These are phyloP conservation scores for Artibeus lituratus DNA, from an alignment of 2,797 vertebrate species.

Conservation along the genomic window DNA sequence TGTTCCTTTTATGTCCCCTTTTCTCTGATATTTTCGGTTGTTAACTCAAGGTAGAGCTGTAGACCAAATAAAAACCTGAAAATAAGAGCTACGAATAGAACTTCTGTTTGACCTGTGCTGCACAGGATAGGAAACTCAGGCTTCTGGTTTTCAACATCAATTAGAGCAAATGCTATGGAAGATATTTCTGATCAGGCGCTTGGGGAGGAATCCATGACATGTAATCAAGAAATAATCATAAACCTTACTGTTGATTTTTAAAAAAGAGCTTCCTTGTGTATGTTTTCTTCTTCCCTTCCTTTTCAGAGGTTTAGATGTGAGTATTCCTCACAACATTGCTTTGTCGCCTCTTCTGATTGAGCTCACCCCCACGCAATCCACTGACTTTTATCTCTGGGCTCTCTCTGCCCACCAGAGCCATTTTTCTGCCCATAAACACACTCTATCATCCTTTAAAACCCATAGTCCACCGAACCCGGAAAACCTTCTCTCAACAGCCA, in stretches of 20 bases:
- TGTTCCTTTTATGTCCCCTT: conserved; percentile 39
- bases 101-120: not conserved
- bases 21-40: conserved; percentile 39
- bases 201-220: not conserved
- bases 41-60: conserved; percentile 53
- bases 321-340: not conserved
- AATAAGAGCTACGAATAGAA: conserved; percentile 35
- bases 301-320: not conserved
- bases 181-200: not conserved
- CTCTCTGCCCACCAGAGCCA: not conserved
- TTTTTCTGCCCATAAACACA: not conserved
- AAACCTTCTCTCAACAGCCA: not conserved
- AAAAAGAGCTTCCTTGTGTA: not conserved
- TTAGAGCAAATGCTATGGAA: not conserved
- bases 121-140: not conserved
- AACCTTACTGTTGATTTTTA: not conserved
- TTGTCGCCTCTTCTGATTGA: not conserved
- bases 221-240: not conserved
- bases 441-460: not conserved
- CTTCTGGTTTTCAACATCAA: not conserved
- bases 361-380: not conserved
- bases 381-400: not conserved
- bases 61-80: conserved; percentile 43
- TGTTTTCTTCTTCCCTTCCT: not conserved
- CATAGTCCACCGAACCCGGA: not conserved